Percentiles rank a stretch among this genome's conserved stretches.
Conservation (phyloP, 2,113 vertebrate species). For the Plestiodon gilberti region DNA sequence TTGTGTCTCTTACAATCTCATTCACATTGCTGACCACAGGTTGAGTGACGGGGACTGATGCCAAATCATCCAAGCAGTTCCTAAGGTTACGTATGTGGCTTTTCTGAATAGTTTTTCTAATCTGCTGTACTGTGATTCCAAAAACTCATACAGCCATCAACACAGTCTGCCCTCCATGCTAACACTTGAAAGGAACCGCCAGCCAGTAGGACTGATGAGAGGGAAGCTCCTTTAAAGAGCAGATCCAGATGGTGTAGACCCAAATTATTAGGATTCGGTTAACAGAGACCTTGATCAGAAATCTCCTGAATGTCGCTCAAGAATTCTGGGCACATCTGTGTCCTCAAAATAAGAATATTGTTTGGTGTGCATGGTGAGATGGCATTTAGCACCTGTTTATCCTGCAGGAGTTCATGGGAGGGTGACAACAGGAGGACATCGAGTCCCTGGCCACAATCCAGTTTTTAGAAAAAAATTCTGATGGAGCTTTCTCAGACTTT, state of each 20-base stretch:
- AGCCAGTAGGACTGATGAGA: rapidly evolving
- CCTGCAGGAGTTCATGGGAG: conserved; percentile 2
- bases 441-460: not conserved
- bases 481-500: not conserved
- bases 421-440: not conserved
- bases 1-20: not conserved
- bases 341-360: conserved; percentile 31
- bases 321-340: not conserved
- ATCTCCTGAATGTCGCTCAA: conserved; percentile 32
- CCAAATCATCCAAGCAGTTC: not conserved
- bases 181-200: conserved; percentile 1
- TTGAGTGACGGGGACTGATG: conserved; percentile 6
- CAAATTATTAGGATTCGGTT: not conserved
- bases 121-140: conserved; percentile 7
- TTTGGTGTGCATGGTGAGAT: not conserved
- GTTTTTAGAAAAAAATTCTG: conserved; percentile 3
- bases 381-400: conserved; percentile 15
- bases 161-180: rapidly evolving
- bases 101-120: conserved; percentile 18
- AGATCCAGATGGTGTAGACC: conserved; percentile 3
- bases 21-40: rapidly evolving
- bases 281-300: conserved; percentile 31
- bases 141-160: conserved; percentile 13
- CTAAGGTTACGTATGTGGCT: conserved; percentile 7
- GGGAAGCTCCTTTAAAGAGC: not conserved